A percentile compares a stretch with the other conserved stretches of the same genome.
phyloP scores from a whole-genome alignment of 2,888 invertebrate genomes.

The Drosophila nr. perissopoda region DNA sequence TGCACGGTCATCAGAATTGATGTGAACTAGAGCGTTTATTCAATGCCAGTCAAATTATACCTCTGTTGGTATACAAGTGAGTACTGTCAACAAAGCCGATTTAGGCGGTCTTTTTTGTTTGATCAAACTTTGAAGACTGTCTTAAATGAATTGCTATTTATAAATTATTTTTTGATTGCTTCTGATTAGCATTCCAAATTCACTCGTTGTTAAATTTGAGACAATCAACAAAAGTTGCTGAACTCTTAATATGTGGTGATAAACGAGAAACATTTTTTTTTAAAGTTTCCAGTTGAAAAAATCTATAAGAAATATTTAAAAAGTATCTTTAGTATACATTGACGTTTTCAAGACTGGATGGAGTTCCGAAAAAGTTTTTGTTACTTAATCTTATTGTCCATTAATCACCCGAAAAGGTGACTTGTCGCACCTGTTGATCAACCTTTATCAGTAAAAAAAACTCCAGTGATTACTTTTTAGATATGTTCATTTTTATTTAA shows the following conservation, averaged over 20 bases:
- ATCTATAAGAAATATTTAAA: background rate
- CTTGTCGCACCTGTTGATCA: conserved; percentile 8
- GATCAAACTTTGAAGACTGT: conserved; percentile 30
- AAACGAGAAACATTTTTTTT: background rate
- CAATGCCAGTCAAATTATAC: conserved; percentile 46
- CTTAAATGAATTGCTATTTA: conserved; percentile 20
- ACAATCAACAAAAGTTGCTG: background rate
- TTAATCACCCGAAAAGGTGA: conserved; percentile 2
- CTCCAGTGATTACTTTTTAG: conserved; percentile 59
- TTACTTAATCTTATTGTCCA: background rate
- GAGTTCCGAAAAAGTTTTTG: background rate
- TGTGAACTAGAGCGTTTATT: conserved; percentile 22
- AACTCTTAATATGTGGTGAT: background rate
- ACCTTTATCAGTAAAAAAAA: conserved; percentile 21
- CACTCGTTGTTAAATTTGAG: background rate
- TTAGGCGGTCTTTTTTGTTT: conserved; percentile 51
- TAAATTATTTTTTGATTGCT: conserved; percentile 6
- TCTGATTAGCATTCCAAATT: conserved; percentile 1
- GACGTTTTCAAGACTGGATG: background rate
- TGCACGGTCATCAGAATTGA: conserved; percentile 15
- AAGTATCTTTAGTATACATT: background rate
- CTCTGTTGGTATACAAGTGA: conserved; percentile 11
- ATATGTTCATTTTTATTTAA: conserved; percentile 81
- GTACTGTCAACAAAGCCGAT: conserved; percentile 16
- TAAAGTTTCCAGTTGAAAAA: background rate